Conservation (phyloP, 1,140 invertebrate genomes). For the Aporrectodea caliginosa region DNA sequence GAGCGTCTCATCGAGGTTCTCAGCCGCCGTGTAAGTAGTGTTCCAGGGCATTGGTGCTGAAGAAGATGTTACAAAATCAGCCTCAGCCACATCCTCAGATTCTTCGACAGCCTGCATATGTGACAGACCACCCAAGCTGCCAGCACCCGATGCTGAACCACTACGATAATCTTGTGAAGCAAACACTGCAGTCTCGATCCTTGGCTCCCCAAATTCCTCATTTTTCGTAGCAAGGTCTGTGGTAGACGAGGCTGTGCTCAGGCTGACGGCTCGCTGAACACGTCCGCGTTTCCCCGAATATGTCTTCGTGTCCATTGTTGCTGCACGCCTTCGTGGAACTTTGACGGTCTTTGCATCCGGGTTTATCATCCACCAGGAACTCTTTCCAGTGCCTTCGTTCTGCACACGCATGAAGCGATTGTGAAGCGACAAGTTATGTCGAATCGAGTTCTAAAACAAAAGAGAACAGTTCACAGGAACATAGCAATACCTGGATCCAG, state of each 20-base stretch:
- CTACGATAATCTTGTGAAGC: neutral
- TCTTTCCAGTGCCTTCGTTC: constrained; percentile 99
- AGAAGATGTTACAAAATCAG: neutral
- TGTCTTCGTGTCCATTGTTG: constrained; percentile 77
- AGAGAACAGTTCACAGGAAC: constrained; percentile 23
- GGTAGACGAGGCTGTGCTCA: neutral
- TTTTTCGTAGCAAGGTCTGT: no score
- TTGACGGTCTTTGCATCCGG: constrained; percentile 96
- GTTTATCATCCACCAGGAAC: constrained; percentile 99
- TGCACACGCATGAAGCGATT: constrained; percentile 99
- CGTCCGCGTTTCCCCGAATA: neutral
- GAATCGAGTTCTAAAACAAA: constrained; percentile 93
- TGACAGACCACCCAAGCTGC: neutral
- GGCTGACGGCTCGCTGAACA: neutral
- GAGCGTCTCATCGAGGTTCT: neutral
- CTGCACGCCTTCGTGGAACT: constrained; percentile 83
- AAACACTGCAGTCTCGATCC: no score
- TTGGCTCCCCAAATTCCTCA: no score
- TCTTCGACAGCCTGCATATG: neutral
- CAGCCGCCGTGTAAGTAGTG: neutral
- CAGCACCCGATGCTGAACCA: neutral
- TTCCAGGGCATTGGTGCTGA: neutral
- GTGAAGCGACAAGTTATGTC: constrained; percentile 97
- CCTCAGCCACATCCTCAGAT: neutral
- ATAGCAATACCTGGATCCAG: neutral